Evolutionary conservation across 1,140 invertebrate species (phyloP).

Genomic region (Sitobion miscanthi): DNA sequence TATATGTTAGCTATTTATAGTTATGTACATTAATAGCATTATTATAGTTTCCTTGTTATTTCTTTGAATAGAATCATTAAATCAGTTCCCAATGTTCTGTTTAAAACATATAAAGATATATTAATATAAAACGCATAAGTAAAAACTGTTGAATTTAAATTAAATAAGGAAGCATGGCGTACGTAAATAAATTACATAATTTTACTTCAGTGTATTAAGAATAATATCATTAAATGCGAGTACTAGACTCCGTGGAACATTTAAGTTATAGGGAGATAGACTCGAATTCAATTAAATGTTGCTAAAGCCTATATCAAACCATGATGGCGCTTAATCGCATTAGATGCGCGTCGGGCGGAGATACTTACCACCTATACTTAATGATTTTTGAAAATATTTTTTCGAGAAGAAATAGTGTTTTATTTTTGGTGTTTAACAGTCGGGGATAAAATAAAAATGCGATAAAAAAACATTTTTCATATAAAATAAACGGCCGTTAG

Average conservation of each 20-base stretch:
- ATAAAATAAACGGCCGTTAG: not conserved
- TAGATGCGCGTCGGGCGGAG: not conserved
- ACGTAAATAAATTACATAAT: not conserved
- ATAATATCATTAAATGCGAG: not conserved
- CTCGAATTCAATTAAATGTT: constrained; percentile 12
- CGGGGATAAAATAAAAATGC: not conserved
- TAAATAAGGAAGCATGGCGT: not conserved
- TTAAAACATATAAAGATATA: not conserved
- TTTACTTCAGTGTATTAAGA: not conserved
- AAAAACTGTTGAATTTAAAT: not conserved
- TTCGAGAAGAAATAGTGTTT: not conserved
- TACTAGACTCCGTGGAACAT: not conserved
- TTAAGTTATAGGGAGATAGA: not conserved
- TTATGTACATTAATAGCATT: not conserved
- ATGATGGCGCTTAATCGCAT: not conserved
- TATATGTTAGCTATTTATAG: not conserved
- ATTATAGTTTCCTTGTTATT: not conserved
- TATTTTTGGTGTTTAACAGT: not conserved
- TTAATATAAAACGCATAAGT: not conserved
- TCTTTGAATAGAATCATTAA: not conserved
- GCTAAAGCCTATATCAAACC: constrained; percentile 8
- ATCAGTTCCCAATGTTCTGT: not conserved
- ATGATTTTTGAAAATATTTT: not conserved
- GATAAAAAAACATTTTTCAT: not conserved
- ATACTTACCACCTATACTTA: not conserved